phyloP scores from a whole-genome alignment of 2,888 invertebrate species.

The Lasioglossum pauxillum region DNA sequence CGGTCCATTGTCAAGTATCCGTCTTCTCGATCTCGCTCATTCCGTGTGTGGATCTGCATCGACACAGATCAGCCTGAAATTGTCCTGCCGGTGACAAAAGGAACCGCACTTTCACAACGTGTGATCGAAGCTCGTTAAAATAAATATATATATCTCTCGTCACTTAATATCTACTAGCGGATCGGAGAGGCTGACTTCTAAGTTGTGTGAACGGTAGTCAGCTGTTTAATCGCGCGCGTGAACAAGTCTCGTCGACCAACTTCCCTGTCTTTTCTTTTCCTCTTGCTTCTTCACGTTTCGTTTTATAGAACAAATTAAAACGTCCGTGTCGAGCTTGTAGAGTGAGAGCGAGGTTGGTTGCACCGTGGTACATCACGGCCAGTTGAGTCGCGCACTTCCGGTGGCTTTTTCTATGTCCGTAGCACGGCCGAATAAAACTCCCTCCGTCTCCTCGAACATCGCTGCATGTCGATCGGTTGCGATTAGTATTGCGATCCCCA shows the following conservation, averaged over 20 bases:
- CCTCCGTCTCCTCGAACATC: slow-evolving; percentile 21
- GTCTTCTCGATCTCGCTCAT: neutral
- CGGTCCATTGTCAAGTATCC: slow-evolving; percentile 10
- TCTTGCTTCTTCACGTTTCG: neutral
- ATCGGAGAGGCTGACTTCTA: slow-evolving; percentile 31
- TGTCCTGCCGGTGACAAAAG: slow-evolving; percentile 18
- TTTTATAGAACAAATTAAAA: slow-evolving; percentile 37
- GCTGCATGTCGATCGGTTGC: slow-evolving; percentile 14
- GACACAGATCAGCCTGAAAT: slow-evolving; percentile 9
- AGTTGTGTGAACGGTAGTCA: slow-evolving; percentile 27
- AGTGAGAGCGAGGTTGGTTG: neutral
- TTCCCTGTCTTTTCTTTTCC: neutral
- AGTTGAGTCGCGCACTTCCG: slow-evolving; percentile 14
- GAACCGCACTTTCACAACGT: slow-evolving; percentile 25
- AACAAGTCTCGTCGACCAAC: slow-evolving; percentile 10
- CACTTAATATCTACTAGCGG: slow-evolving; percentile 44
- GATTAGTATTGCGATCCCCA: slow-evolving; percentile 17
- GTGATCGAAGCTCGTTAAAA: slow-evolving; percentile 49
- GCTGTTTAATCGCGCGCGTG: slow-evolving; percentile 33
- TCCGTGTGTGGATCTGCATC: neutral
- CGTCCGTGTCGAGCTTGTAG: slow-evolving; percentile 33
- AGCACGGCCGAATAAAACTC: neutral
- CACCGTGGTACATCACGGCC: slow-evolving; percentile 10
- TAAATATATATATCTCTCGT: slow-evolving; percentile 57
- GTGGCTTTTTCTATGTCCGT: neutral